These are phyloP conservation scores for Heteronetta atricapilla DNA, from an alignment of 2,113 vertebrate genomes.

Conservation along the genomic window DNA sequence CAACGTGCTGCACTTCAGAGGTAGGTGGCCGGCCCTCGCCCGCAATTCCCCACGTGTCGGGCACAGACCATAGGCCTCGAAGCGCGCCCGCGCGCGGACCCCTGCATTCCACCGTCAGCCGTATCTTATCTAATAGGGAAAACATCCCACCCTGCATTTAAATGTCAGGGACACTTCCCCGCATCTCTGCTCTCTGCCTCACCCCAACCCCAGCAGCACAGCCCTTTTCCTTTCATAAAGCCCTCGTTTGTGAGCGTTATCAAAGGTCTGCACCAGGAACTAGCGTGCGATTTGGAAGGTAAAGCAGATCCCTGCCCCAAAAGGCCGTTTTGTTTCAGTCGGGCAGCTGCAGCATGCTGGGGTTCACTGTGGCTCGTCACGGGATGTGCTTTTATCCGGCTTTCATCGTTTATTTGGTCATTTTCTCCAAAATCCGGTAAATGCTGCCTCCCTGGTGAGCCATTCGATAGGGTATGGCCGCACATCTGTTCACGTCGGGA, in stretches of 20 bases:
- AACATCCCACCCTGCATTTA: neutral
- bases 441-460: neutral
- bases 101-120: too few relatives aligned
- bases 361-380: neutral
- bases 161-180: neutral
- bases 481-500: neutral
- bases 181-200: neutral
- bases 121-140: neutral
- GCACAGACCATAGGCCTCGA: rapidly evolving
- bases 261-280: neutral
- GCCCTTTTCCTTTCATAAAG: neutral
- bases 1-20: constrained; percentile 88
- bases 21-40: constrained; percentile 56
- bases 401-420: neutral
- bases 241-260: neutral
- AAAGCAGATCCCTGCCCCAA: neutral
- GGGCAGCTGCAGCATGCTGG: rapidly evolving
- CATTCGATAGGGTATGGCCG: neutral
- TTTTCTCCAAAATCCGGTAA: neutral
- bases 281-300: neutral
- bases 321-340: neutral
- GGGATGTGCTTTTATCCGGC: neutral
- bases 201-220: neutral
- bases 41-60: too few relatives aligned
- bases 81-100: rapidly evolving